phyloP scores from a whole-genome alignment of 2,113 vertebrate genomes.

The Sebastes fasciatus region DNA sequence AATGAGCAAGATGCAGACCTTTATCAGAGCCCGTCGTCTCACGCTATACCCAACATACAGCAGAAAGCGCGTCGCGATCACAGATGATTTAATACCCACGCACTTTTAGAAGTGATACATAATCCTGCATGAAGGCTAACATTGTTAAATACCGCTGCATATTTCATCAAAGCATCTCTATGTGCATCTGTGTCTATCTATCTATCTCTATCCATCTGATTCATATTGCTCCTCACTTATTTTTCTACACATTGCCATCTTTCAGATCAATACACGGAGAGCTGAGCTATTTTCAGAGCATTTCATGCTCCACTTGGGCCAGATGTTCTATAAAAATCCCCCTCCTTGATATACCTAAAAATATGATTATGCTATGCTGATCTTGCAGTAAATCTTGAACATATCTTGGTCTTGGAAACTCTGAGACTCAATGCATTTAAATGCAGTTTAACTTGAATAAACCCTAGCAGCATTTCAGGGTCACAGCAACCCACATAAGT shows the following conservation, averaged over 20 bases:
- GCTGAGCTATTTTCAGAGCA: conserved; percentile 72
- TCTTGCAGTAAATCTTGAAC: conserved; percentile 57
- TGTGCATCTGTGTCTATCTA: conserved; percentile 1
- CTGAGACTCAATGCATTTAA: conserved; percentile 50
- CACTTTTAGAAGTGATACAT: conserved; percentile 18
- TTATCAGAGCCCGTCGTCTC: conserved; percentile 53
- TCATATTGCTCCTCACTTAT: background rate
- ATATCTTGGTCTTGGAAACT: conserved; percentile 39
- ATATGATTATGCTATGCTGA: conserved; percentile 58
- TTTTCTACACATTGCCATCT: conserved; percentile 33
- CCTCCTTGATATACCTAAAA: conserved; percentile 54
- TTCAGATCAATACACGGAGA: conserved; percentile 69
- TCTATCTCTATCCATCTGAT: conserved; percentile 8
- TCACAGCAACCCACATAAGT: conserved; percentile 72
- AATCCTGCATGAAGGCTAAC: conserved; percentile 21
- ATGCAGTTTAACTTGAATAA: conserved; percentile 65
- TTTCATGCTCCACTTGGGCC: conserved; percentile 75
- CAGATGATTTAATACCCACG: conserved; percentile 20
- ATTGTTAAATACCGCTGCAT: background rate
- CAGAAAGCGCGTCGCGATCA: conserved; percentile 38
- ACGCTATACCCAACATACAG: conserved; percentile 17
- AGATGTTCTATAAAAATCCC: conserved; percentile 74
- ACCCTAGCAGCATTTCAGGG: conserved; percentile 65
- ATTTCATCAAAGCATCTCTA: conserved; percentile 36
- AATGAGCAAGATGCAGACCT: conserved; percentile 67